Evolutionary conservation across 2,113 vertebrate genomes (phyloP).

Genomic region (Macquaria ambigua): DNA sequence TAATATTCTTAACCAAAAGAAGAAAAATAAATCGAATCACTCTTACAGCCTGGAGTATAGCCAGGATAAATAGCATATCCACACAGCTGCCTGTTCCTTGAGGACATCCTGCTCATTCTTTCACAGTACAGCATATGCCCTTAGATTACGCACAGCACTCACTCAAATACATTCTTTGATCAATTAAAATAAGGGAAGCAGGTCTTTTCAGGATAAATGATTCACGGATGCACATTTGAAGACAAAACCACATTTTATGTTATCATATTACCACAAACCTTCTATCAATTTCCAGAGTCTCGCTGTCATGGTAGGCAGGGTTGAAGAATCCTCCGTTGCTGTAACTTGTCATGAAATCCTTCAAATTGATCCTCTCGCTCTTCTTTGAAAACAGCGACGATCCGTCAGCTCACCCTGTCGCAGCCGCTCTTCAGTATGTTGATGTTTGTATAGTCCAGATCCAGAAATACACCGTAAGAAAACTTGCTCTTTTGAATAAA

Average conservation of each 20-base stretch:
- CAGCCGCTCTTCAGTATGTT: neutral
- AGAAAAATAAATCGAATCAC: neutral
- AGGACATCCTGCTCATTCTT: constrained; percentile 26
- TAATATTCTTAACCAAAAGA: neutral
- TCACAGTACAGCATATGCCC: neutral
- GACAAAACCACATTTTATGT: neutral
- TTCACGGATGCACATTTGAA: neutral
- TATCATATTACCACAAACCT: constrained; percentile 80
- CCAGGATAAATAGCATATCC: neutral
- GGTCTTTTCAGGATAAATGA: neutral
- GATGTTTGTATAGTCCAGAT: constrained; percentile 13
- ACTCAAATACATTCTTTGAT: constrained; percentile 5
- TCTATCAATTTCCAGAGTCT: constrained; percentile 85
- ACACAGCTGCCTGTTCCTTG: neutral
- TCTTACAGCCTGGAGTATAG: neutral
- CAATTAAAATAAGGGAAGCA: neutral
- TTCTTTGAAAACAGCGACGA: constrained; percentile 12
- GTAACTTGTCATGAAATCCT: constrained; percentile 82
- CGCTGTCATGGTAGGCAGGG: constrained; percentile 83
- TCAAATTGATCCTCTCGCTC: constrained; percentile 24
- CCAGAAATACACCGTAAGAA: neutral
- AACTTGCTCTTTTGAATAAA: neutral
- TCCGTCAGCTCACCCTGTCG: neutral
- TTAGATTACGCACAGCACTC: neutral
- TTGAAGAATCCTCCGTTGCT: constrained; percentile 79